A percentile compares a stretch with the other conserved stretches of the same genome.
Conservation (phyloP, 2,888 invertebrate species). For the Drosophila glabriapex region DNA sequence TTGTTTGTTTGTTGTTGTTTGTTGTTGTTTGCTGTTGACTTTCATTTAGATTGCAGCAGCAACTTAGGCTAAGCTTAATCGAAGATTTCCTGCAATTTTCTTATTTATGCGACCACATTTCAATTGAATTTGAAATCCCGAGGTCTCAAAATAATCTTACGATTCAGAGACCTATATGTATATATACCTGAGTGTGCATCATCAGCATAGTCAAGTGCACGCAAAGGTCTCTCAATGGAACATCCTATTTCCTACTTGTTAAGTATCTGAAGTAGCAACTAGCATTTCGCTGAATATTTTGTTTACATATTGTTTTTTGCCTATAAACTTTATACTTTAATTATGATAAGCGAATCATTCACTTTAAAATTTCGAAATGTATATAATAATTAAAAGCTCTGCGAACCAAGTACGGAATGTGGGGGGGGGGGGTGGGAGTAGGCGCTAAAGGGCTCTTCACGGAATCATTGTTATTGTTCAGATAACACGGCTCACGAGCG, state of each 20-base stretch:
- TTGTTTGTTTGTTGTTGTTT: no score
- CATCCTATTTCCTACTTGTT: conserved; percentile 13
- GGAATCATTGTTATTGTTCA: conserved; percentile 19
- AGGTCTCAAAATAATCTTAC: conserved; percentile 45
- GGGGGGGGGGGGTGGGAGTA: rapidly evolving
- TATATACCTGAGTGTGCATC: neutral
- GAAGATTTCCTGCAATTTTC: conserved; percentile 80
- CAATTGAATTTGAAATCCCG: conserved; percentile 50
- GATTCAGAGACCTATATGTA: conserved; percentile 15
- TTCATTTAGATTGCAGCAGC: conserved; percentile 40
- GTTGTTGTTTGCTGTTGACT: conserved; percentile 13
- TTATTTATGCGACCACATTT: conserved; percentile 63
- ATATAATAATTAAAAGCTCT: neutral
- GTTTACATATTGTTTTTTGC: neutral
- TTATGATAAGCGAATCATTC: neutral
- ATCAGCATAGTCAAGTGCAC: neutral
- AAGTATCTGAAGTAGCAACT: neutral
- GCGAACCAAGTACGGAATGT: no score
- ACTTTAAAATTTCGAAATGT: neutral
- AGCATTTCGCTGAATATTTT: neutral
- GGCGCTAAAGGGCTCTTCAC: conserved; percentile 21
- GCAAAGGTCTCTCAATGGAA: conserved; percentile 10
- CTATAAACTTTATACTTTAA: neutral
- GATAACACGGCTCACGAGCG: conserved; percentile 8
- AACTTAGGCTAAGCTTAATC: conserved; percentile 54